Base-by-base conservation (phyloP, 1,140 invertebrate genomes). In the Chironomus striatipennis region DNA sequence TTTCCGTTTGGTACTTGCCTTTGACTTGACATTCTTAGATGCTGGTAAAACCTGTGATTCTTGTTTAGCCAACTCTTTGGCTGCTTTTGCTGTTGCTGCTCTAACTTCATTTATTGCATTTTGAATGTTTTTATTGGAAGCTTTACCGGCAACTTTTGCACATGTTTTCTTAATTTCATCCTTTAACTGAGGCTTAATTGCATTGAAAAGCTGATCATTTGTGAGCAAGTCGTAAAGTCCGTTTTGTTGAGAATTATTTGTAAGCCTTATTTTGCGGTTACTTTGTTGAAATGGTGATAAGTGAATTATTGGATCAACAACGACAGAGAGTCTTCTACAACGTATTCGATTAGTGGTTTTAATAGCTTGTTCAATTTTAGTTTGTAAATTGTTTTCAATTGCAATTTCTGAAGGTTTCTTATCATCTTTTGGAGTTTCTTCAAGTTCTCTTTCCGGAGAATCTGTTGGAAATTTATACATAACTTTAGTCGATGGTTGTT, bases 211-310 rank as follows among this genome's bases (percentile, higher is more conserved):
- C 4, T 57, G 47, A 57, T 57, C 47, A n/a, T 57, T 57, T 15
- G 47, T 70, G 15, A 70, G 18, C 20, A 70, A 21, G 10, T 70
- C 65, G 20, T 70, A 70, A 1, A 70, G 20, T 21, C 65, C 65
- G 10, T 70, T 70, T 70, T 70, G 65, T 10, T 70, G 65, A 20
- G 65, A 70, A 20, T 70, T 70, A 70, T 70, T 70, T 70, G 65
- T 70, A 10, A 70, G 65, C 20, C 65, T 70, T 7, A 70, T 70
- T 70, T 70, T 70, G 5, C 65, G n/a, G 10, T 70, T 70, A 7
- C 20, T 70, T 18, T 70, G 17, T 20, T 70, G 65, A 12, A 20
- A 70, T 70, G 65, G 15, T 20, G 65, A 70, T 1, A 70, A 17
- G 7, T 70, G 17, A 70, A 70, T 21, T 5, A 70, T 70, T 8